Evolutionary conservation across 2,113 vertebrate genomes (phyloP).

Genomic region (Natator depressus): DNA sequence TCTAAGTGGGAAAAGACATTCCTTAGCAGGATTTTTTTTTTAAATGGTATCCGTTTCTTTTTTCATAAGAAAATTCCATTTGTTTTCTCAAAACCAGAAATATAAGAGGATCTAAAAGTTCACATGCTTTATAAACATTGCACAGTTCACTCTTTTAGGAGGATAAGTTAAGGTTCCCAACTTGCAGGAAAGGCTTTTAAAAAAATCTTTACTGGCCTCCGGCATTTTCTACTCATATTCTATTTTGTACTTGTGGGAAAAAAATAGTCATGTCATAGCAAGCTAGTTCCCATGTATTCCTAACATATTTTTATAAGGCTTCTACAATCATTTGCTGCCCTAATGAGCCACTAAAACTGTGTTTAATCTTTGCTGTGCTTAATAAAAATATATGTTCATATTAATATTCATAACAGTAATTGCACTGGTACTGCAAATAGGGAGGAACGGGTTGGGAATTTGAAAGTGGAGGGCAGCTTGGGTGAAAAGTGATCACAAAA

Average conservation of each 20-base stretch:
- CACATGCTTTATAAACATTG: background rate
- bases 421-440: background rate
- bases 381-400: background rate
- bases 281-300: background rate
- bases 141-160: background rate
- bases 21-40: background rate
- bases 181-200: background rate
- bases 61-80: background rate
- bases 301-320: background rate
- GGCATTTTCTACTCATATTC: background rate
- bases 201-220: conserved; percentile 16
- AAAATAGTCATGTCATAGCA: background rate
- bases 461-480: too few relatives aligned
- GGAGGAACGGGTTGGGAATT: too few relatives aligned
- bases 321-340: background rate
- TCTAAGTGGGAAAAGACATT: background rate
- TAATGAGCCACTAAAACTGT: background rate
- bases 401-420: background rate
- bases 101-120: background rate
- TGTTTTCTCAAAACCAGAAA: background rate
- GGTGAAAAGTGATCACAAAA: too few relatives aligned
- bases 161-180: background rate
- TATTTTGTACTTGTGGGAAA: background rate
- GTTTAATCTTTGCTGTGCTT: background rate
- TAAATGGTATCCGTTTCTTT: background rate